Base-by-base conservation (phyloP, 2,797 vertebrate species). In the Hypotaenidia okinawae region DNA sequence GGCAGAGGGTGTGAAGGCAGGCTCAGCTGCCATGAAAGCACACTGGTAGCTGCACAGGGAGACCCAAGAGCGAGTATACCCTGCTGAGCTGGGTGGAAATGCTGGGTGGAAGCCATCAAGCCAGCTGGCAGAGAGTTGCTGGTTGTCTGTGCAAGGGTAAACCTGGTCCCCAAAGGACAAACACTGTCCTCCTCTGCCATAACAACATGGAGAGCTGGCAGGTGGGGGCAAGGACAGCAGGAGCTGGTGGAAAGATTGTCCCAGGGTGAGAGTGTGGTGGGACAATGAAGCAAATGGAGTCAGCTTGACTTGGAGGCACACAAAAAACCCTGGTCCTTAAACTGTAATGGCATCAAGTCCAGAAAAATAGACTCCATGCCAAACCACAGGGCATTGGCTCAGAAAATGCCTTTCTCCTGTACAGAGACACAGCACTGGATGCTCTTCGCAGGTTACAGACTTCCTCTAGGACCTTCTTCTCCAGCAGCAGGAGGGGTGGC, bases 211-310 rank as follows among this genome's bases (percentile, higher is more conserved):
- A 75, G 62, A 69, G 24, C 9, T 35, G 21, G 23, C n/a, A 62
- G n/a, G 43, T 35, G 45, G 33, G 79, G 16, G 14, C 10, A 6
- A 80, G 43, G 74, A 32, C 62, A 74, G 49, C 28, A 58, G 39
- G 33, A 83, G 54, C 11, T 64, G 23, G 45, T 52, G n/a, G 32
- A 76, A 49, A 59, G 23, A 15, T 10, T 1, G 10, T 64, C 13
- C 7, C 18, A 23, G 19, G 18, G 16, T 69, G 10, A 66, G 27
- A 37, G 12, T 0, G 0, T 32, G 19, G 78, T 41, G 28, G 6
- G 18, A 3, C 27, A 13, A 61, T 27, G 18, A 2, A 55, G 8
- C n/a, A 62, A 70, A 67, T 0, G 24, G 17, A 61, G 8, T 51
- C 45, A 35, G 4, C 14, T 35, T 25, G 23, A 51, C 30, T 32